Base-by-base conservation (phyloP, 1,140 invertebrate species). In the Palaemon carinicauda region DNA sequence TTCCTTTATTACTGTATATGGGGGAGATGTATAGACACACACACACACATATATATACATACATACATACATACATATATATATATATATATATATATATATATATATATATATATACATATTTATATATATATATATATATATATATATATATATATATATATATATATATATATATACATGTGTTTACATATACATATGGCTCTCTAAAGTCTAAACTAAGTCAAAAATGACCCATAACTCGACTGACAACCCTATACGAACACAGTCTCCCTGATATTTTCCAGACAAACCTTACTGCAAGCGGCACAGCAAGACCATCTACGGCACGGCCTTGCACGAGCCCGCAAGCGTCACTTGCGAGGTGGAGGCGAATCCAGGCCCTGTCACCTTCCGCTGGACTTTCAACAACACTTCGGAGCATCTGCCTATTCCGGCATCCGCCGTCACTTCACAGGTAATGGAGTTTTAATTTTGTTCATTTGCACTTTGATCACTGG, bases 281-380 rank as follows among this genome's bases (percentile, higher is more conserved):
- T 29, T 41, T 1, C 17, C 79, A 80, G 79, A 80, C 79, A 80
- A 80, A 54, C 79, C 79, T 0, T 81, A 90, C 54, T 91, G 90
- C 87, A 89, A 90, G 74, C 82, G 88, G 14, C 79, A 84, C 60
- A 89, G 89, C 50, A 90, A 91, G 56, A 84, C 86, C 14, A 88
- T 90, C 17, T 96, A 95, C 90, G 95, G 96, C 19, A 95, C 96
- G 1, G 96, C 95, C 0, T 93, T 95, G 69, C 95, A 95, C 65
- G 96, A 97, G 91, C 93, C 93, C 7, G 94, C 95, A 15, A 94
- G 93, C 88, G 95, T 97, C 80, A 92, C 94, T 3, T 97, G 96
- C 91, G 95, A 97, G 90, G 92, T 97, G 56, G 95, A 96, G 88
- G 95, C 96, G n/a, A 97, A 96, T 92, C 96, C 96, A 4, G 91